Evolutionary conservation across 2,888 invertebrate species (phyloP), one percentile per base, ranked within the genome.

Genomic region (Imbricaverruca yamaguchii): DNA sequence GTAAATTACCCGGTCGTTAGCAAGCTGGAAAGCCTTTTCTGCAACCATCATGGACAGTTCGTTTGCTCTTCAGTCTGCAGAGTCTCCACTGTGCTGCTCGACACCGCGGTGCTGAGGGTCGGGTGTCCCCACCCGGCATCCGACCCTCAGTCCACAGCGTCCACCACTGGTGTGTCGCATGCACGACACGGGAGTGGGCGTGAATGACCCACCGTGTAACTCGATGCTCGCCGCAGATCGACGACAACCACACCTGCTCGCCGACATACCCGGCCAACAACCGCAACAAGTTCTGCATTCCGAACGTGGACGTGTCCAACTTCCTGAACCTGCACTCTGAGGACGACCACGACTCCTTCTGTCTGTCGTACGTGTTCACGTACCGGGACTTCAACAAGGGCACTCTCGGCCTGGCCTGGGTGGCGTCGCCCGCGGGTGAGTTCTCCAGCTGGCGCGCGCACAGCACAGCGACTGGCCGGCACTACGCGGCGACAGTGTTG

Each of bases 341-440:
- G 84, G 94, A 94, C 82, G 96, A 99, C 89, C 99, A 99, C 87
- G 95, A 98, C 86, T 95, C 95, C 88, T 99, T 98, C 89, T 99
- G 99, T 87, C 91, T 99, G 83, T 98, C 99, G n/a, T 99, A 98
- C 87, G 96, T 99, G 83, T 98, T 99, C 89, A 99, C 99, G 0
- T 89, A 89, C 84, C 81, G 85, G 80, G 98, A 99, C 88, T 99
- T 99, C 87, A 96, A 96, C 39, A 97, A 97, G 13, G 99, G 99
- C 83, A 99, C 99, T 25, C 90, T 99, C 74, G 99, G 99, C 53
- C 89, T 99, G 80, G 99, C 99, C 9, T 99, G 99, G 99, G 99
- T 99, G 55, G 99, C 98, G 57, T 96, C 97, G 83, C 96, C 97
- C 0, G 95, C 95, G 82, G 89, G 89, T 88, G 86, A 85, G 82